Evolutionary conservation across 2,113 vertebrate genomes (phyloP).

Genomic region (Pseudopodoces humilis): DNA sequence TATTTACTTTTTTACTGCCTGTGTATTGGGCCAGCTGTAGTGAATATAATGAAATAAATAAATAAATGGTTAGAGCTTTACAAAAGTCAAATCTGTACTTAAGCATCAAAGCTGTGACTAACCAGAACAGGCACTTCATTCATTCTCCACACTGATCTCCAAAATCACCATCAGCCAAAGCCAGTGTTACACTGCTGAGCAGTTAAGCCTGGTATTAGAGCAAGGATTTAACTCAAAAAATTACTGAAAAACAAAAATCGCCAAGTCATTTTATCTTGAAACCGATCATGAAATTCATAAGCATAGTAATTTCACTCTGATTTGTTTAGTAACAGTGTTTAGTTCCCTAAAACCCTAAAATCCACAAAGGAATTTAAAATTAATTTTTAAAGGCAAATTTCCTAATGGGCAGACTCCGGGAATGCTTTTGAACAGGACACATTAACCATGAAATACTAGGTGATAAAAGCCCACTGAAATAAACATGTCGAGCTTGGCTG

Average conservation of each 20-base stretch:
- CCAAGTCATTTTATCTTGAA: background rate
- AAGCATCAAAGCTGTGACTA: slow-evolving; percentile 4
- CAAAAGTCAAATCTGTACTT: background rate
- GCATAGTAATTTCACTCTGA: background rate
- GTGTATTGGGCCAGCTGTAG: background rate
- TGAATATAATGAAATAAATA: background rate
- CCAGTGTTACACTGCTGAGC: background rate
- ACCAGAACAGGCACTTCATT: background rate
- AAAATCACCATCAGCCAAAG: background rate
- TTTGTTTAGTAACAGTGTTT: background rate
- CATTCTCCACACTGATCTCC: background rate
- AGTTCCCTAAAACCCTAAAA: background rate
- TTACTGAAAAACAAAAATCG: background rate
- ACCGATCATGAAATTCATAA: background rate
- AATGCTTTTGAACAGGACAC: background rate
- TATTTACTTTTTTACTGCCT: background rate
- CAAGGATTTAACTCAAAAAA: background rate
- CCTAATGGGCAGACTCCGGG: background rate
- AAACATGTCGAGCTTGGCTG: background rate
- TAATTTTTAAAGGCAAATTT: background rate
- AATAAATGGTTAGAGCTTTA: background rate
- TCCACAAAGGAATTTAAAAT: background rate
- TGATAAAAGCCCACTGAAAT: background rate
- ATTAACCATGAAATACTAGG: background rate
- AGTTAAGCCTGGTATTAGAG: background rate